These are phyloP conservation scores for Serinus canaria DNA, from an alignment of 2,113 vertebrate species.

Conservation along the genomic window DNA sequence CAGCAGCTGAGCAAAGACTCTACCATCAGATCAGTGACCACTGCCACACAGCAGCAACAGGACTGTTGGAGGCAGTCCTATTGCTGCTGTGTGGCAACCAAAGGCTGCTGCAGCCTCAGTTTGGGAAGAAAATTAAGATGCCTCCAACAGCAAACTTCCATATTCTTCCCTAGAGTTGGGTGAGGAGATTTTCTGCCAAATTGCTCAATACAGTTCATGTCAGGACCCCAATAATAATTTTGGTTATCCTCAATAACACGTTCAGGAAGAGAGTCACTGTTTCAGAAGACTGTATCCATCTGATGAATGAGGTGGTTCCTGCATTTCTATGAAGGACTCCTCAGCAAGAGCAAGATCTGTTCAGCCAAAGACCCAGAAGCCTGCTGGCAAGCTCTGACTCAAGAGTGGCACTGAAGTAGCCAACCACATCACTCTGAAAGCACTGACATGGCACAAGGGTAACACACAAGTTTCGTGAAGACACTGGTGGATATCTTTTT, in stretches of 20 bases:
- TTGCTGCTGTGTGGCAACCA: too few relatives aligned
- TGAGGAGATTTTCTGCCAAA: neutral
- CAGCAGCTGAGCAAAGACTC: neutral
- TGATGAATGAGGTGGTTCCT: neutral
- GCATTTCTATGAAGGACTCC: neutral
- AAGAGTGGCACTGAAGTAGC: neutral
- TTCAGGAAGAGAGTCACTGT: neutral
- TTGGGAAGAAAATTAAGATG: neutral
- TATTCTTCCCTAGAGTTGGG: neutral
- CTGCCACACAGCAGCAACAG: neutral
- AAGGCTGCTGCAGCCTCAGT: neutral
- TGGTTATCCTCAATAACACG: neutral
- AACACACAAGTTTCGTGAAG: neutral
- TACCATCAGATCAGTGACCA: neutral
- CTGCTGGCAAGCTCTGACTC: neutral
- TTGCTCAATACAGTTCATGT: neutral
- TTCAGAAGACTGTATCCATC: neutral
- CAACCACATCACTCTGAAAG: neutral
- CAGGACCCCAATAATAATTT: neutral
- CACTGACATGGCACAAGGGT: neutral
- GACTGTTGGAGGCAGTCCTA: too few relatives aligned
- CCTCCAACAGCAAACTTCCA: neutral
- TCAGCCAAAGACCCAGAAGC: neutral
- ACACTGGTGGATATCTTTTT: neutral
- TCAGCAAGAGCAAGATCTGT: neutral